Percentiles rank a stretch among this genome's conserved stretches.
These are phyloP conservation scores for Ageneiosus marmoratus DNA, from an alignment of 2,113 vertebrate species.

Conservation along the genomic window DNA sequence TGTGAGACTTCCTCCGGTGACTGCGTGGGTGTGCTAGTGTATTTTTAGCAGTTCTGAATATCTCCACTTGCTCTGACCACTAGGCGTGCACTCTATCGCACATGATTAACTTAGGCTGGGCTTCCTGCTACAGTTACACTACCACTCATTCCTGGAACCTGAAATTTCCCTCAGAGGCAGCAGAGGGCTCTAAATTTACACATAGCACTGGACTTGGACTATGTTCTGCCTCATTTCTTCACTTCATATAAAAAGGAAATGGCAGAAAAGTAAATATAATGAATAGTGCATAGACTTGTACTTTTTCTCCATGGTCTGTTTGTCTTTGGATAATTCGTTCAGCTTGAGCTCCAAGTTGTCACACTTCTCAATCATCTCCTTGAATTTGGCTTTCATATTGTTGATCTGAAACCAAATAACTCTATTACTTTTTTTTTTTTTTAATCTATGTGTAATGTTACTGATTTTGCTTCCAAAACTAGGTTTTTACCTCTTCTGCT, in stretches of 20 bases:
- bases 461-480: neutral
- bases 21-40: neutral
- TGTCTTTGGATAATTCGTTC: slow-evolving; percentile 90
- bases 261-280: neutral
- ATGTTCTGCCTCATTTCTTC: neutral
- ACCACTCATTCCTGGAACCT: neutral
- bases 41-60: neutral
- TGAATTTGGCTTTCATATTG: slow-evolving; percentile 98
- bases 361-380: slow-evolving; percentile 97
- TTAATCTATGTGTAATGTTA: too few relatives aligned
- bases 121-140: neutral
- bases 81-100: too few relatives aligned
- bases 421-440: too few relatives aligned
- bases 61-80: neutral
- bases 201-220: too few relatives aligned
- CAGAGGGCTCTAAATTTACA: neutral
- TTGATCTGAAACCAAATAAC: slow-evolving; percentile 79
- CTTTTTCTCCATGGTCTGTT: slow-evolving; percentile 91
- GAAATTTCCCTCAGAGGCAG: neutral
- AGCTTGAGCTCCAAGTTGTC: slow-evolving; percentile 89
- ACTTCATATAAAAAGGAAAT: neutral
- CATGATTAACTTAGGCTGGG: neutral
- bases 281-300: slow-evolving; percentile 62
- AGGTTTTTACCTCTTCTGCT: slow-evolving; percentile 86
- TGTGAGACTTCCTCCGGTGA: neutral